Evolutionary conservation across 2,888 invertebrate species (phyloP).

Genomic region (Pycnomerus fuliginosus): DNA sequence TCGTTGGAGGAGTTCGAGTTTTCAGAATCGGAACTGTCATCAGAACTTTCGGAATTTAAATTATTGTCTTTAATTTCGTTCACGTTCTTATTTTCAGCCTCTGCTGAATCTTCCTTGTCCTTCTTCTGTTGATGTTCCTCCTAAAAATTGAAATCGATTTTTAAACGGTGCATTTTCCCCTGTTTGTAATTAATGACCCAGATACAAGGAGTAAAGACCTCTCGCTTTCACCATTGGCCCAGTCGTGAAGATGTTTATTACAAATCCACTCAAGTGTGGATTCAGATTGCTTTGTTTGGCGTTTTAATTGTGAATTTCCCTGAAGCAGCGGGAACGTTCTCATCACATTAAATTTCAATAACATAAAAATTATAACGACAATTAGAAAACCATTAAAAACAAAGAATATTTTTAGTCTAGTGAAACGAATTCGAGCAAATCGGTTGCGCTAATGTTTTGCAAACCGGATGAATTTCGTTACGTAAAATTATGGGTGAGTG

Average conservation of each 20-base stretch:
- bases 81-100: constrained; percentile 1
- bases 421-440: no score
- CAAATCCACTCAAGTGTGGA: neutral
- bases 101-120: constrained; percentile 32
- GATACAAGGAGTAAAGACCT: constrained; percentile 34
- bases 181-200: no score
- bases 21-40: constrained; percentile 26
- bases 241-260: constrained; percentile 35
- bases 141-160: constrained; percentile 24
- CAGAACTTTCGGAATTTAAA: constrained; percentile 30
- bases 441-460: no score
- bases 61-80: constrained; percentile 50
- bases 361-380: no score
- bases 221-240: constrained; percentile 48
- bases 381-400: no score
- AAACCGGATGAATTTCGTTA: no score
- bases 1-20: constrained; percentile 57
- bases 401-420: no score
- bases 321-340: no score
- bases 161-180: no score
- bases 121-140: constrained; percentile 35
- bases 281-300: neutral
- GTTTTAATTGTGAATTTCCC: no score
- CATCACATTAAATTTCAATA: no score
- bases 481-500: no score